phyloP scores from a whole-genome alignment of 2,797 vertebrate species.

The Galagoides demidoff region DNA sequence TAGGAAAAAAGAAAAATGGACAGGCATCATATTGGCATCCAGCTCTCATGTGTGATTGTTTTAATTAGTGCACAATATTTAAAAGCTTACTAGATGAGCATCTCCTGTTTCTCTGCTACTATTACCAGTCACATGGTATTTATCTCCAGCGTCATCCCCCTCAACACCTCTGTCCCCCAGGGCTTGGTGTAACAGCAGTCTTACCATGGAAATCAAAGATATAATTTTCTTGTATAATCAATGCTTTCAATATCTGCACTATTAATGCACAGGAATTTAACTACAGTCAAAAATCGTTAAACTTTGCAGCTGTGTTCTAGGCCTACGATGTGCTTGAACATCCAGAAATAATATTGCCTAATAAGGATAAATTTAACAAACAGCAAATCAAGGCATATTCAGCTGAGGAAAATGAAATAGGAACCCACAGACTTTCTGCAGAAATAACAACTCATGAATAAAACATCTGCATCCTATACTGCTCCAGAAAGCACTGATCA shows the following conservation, averaged over 20 bases:
- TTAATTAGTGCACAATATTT: neutral
- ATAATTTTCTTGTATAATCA: slow-evolving; percentile 56
- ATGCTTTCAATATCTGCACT: slow-evolving; percentile 53
- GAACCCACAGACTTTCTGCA: slow-evolving; percentile 81
- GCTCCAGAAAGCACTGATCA: slow-evolving; percentile 79
- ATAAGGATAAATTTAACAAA: slow-evolving; percentile 74
- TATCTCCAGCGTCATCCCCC: neutral
- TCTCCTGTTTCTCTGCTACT: neutral
- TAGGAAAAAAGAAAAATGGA: neutral
- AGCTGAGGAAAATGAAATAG: slow-evolving; percentile 84
- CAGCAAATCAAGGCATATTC: slow-evolving; percentile 78
- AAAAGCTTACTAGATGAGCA: slow-evolving; percentile 12
- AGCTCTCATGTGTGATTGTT: neutral
- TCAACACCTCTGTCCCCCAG: neutral
- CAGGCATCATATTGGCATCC: neutral
- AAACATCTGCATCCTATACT: slow-evolving; percentile 81
- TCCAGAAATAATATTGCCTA: slow-evolving; percentile 67
- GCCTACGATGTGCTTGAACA: neutral
- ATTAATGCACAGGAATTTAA: slow-evolving; percentile 65
- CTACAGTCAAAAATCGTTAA: slow-evolving; percentile 62
- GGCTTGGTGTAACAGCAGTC: neutral
- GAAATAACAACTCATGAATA: slow-evolving; percentile 85
- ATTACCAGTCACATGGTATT: slow-evolving; percentile 12
- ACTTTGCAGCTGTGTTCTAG: slow-evolving; percentile 69
- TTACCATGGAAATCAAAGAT: slow-evolving; percentile 41